Conservation (phyloP, 2,888 invertebrate species). For the Toxonevra muliebris region DNA sequence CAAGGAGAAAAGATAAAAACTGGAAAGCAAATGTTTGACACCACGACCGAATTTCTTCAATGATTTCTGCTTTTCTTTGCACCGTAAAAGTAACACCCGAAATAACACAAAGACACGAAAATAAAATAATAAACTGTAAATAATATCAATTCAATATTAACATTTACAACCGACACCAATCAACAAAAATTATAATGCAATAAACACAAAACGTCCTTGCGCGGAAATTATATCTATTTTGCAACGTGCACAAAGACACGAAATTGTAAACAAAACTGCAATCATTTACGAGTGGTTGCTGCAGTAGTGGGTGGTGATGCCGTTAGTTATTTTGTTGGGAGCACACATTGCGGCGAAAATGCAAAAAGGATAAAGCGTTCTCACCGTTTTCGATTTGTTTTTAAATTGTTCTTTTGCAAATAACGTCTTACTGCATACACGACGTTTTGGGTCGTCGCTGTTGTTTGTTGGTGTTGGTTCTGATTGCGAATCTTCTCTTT, state of each 20-base stretch:
- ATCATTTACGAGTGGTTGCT: background rate
- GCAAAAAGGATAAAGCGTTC: background rate
- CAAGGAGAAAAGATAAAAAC: constrained; percentile 17
- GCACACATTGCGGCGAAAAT: background rate
- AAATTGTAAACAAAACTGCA: constrained; percentile 27
- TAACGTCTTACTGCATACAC: constrained; percentile 13
- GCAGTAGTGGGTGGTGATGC: background rate
- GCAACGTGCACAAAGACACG: background rate
- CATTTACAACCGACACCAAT: too few species aligned
- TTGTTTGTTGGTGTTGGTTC: background rate
- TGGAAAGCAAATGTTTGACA: background rate
- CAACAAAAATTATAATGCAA: too few species aligned
- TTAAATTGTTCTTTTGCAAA: constrained; percentile 17
- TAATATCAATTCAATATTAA: too few species aligned
- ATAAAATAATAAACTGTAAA: too few species aligned
- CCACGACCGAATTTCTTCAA: background rate
- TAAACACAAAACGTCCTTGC: constrained; percentile 19
- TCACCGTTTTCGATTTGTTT: constrained; percentile 9
- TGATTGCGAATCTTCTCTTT: constrained; percentile 12
- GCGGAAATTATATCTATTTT: constrained; percentile 10
- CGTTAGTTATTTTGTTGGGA: background rate
- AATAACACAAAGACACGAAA: too few species aligned
- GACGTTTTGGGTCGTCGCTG: constrained; percentile 11
- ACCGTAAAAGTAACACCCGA: too few species aligned
- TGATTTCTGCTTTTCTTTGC: background rate